Base-by-base conservation (phyloP, 2,888 invertebrate genomes). In the Leptodirus hochenwartii region DNA sequence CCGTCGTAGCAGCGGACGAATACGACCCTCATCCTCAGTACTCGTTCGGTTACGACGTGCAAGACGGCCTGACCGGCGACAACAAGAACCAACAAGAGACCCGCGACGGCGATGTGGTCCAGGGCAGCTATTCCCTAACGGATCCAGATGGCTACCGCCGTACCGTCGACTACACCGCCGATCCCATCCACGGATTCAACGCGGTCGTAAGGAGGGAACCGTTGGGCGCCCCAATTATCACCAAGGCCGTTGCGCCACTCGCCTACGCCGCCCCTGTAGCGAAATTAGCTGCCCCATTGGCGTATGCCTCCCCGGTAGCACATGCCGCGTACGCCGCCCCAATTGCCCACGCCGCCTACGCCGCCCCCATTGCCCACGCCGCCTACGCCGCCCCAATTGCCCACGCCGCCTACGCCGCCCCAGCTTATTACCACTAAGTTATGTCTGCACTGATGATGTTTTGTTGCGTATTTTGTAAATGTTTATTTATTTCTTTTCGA, bases 151-250 rank as follows among this genome's bases (percentile, higher is more conserved):
- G 65, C 40, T 62, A 61, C 33, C 52, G 59, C 35, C 56, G 65
- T 35, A 52, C 59, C 41, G 66, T 66, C 9, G 62, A 65, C 42
- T 66, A 66, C 49, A 60, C 60, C 30, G 63, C 66, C 29, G 65
- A 66, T 49, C 64, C 64, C 25, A 53, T 62, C 33, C 58, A 65
- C 41, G 66, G 65, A 28, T 66, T 66, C 57, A 65, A 66, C 43
- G 65, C 65, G 33, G 60, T 65, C 24, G 66, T 66, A 11, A 59
- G 56, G 40, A 58, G 57, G 29, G 58, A 61, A 42, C 60, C 61
- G 11, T 43, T 59, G 5, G 54, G 52, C 8, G 40, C 41, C 22
- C 45, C 47, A 30, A 44, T 42, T 15, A 30, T 39, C 23, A 37
- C 45, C 16, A 40, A 39, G 34, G 33, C 38, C 15, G 39, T 41